Evolutionary conservation across 2,797 vertebrate species (phyloP).

Genomic region (Eupleurogrammus muticus): DNA sequence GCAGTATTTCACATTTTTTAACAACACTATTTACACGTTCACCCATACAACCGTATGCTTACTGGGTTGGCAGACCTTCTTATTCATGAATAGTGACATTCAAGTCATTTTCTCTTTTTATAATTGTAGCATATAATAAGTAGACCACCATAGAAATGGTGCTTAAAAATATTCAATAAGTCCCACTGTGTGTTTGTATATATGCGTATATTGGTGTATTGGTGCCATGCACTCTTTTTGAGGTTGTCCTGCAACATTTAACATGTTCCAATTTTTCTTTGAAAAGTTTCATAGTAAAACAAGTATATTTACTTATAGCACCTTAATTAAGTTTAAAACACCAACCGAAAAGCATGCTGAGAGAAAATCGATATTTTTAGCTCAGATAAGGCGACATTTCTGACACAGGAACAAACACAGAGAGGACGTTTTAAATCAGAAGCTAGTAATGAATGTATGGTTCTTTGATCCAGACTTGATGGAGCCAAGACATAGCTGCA

Average conservation of each 20-base stretch:
- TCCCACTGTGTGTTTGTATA: background rate
- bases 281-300: background rate
- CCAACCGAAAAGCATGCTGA: slow-evolving; percentile 4
- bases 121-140: slow-evolving; percentile 26
- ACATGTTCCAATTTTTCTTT: background rate
- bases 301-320: background rate
- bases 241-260: background rate
- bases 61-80: slow-evolving; percentile 22
- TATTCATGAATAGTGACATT: slow-evolving; percentile 8
- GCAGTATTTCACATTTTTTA: slow-evolving; percentile 38
- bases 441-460: slow-evolving; percentile 52
- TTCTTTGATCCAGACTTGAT: slow-evolving; percentile 60
- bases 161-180: slow-evolving; percentile 12
- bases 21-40: slow-evolving; percentile 23
- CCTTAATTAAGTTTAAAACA: slow-evolving; percentile 17
- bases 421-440: slow-evolving; percentile 42
- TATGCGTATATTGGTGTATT: slow-evolving; percentile 1
- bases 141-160: slow-evolving; percentile 1
- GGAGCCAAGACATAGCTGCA: slow-evolving; percentile 46
- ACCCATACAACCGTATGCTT: background rate
- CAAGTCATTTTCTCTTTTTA: slow-evolving; percentile 1
- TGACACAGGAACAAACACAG: slow-evolving; percentile 33
- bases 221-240: background rate
- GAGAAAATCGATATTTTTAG: slow-evolving; percentile 7
- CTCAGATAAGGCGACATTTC: slow-evolving; percentile 27